phyloP scores from a whole-genome alignment of 2,888 invertebrate species.

The Deilephila elpenor region DNA sequence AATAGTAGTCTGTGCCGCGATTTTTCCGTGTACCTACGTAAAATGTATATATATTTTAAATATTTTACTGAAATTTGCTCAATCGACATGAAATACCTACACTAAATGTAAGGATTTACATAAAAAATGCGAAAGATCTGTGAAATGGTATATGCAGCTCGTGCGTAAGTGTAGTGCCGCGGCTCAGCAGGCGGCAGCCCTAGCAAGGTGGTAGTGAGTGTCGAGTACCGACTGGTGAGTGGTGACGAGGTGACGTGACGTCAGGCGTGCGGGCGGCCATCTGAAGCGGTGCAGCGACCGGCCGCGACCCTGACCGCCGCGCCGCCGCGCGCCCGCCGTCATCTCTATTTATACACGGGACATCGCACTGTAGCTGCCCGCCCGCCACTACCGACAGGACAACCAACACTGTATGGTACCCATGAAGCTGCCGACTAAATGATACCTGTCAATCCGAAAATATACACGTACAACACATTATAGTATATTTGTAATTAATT shows the following conservation, averaged over 20 bases:
- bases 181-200: background rate
- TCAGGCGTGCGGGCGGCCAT: constrained; percentile 37
- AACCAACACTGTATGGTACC: background rate
- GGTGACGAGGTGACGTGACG: constrained; percentile 23
- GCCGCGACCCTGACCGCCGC: constrained; percentile 63
- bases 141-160: background rate
- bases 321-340: constrained; percentile 46
- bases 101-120: no score
- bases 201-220: background rate
- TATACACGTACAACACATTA: no score
- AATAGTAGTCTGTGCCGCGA: no score
- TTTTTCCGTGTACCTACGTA: no score
- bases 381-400: background rate
- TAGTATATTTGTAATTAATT: no score
- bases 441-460: background rate
- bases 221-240: background rate
- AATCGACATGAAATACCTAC: no score
- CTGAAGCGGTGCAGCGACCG: constrained; percentile 59
- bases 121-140: background rate
- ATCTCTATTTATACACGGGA: constrained; percentile 63
- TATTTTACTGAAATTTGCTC: no score
- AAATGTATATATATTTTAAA: no score
- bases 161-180: background rate
- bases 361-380: constrained; percentile 38
- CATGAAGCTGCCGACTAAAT: background rate